These are phyloP conservation scores for Callyntrura guangdongensis DNA, from an alignment of 2,888 invertebrate genomes.

Conservation along the genomic window DNA sequence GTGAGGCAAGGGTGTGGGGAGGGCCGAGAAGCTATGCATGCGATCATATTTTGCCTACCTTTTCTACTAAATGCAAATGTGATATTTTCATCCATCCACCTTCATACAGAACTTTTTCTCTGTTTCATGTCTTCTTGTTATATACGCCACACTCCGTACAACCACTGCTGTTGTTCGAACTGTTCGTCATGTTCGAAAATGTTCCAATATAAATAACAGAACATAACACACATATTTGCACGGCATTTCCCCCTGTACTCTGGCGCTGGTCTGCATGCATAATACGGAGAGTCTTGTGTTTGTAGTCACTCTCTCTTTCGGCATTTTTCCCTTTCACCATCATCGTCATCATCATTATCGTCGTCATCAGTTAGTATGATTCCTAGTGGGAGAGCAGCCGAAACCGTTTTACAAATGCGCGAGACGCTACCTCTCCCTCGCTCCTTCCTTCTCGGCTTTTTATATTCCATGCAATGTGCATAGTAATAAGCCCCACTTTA, in stretches of 20 bases:
- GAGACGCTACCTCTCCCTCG: constrained; percentile 27
- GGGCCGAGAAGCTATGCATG: constrained; percentile 19
- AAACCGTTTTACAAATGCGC: constrained; percentile 18
- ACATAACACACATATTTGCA: constrained; percentile 10
- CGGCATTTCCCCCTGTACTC: neutral
- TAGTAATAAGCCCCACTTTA: constrained; percentile 39
- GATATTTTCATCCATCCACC: constrained; percentile 23
- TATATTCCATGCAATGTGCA: constrained; percentile 29
- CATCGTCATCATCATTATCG: constrained; percentile 25
- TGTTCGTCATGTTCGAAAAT: constrained; percentile 43
- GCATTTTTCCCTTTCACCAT: constrained; percentile 30
- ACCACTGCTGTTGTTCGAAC: constrained; percentile 33
- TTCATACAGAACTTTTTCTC: neutral
- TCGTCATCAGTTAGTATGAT: constrained; percentile 22
- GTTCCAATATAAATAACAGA: constrained; percentile 3
- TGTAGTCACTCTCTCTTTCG: constrained; percentile 35
- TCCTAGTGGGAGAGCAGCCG: neutral
- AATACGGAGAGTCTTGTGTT: neutral
- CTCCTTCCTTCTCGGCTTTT: neutral
- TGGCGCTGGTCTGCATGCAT: neutral
- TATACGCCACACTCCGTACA: neutral
- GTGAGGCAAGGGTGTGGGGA: neutral
- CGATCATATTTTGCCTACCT: constrained; percentile 7
- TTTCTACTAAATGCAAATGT: constrained; percentile 54
- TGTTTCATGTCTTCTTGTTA: too few relatives aligned